These are phyloP conservation scores for Callyntrura guangdongensis DNA, from an alignment of 2,888 invertebrate genomes.

Conservation along the genomic window DNA sequence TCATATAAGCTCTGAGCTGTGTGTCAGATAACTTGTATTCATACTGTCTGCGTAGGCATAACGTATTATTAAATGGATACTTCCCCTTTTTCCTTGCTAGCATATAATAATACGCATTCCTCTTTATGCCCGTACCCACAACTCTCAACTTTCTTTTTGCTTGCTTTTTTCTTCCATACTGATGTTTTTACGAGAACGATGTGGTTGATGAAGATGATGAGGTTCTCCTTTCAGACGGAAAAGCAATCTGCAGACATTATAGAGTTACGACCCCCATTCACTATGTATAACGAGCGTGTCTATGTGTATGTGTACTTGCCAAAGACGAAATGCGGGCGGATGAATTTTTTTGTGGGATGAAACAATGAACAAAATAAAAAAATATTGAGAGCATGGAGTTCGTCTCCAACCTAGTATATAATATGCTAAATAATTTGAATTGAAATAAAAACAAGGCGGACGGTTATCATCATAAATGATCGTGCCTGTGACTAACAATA, in stretches of 20 bases:
- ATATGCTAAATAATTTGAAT: conserved; percentile 21
- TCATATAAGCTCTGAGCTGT: conserved; percentile 29
- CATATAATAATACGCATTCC: conserved; percentile 27
- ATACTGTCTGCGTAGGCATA: conserved; percentile 22
- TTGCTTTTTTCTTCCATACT: conserved; percentile 64
- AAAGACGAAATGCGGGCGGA: neutral
- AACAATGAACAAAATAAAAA: conserved; percentile 22
- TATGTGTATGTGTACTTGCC: neutral
- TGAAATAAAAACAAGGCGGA: neutral
- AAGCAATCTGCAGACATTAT: conserved; percentile 20
- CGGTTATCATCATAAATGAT: neutral
- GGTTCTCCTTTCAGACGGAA: neutral
- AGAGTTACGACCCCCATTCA: neutral
- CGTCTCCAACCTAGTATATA: neutral
- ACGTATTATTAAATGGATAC: conserved; percentile 35
- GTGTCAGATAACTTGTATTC: conserved; percentile 56
- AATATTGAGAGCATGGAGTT: no score
- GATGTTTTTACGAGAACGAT: conserved; percentile 49
- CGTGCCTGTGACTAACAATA: neutral
- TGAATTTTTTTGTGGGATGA: neutral
- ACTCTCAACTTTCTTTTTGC: conserved; percentile 67
- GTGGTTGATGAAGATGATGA: conserved; percentile 48
- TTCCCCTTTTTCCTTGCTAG: conserved; percentile 17
- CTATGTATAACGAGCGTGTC: neutral
- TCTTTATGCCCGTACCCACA: conserved; percentile 49